Base-by-base conservation (phyloP, 2,113 vertebrate genomes). In the Australoheros scitulus region DNA sequence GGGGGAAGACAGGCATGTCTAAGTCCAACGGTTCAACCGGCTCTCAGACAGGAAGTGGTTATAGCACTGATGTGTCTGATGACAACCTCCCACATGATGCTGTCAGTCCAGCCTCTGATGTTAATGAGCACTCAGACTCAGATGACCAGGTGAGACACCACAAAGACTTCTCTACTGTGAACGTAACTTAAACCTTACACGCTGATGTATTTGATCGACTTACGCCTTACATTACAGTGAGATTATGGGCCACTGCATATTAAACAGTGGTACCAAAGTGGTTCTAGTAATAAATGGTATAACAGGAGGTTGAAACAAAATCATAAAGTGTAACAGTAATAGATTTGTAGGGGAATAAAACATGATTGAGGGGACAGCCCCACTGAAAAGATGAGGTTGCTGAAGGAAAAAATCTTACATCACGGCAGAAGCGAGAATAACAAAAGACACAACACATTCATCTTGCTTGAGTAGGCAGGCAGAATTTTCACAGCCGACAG, bases 11-110 rank as follows among this genome's bases (percentile, higher is more conserved):
- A 6, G 97, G 97, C 36, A 85, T 96, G 76, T 96, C 97, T 4
- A 98, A 97, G 70, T 97, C 96, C n/a, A 99, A 98, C 15, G 97
- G 97, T 75, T 99, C 98, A 13, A 97, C 97, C 2, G 97, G 98
- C 89, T 99, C 98, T 72, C 98, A 99, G 72, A 99, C 98, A 3
- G 98, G 98, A 59, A 99, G 98, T 58, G 98, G 98, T 65, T 99
- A 99, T 82, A 99, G 98, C 92, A 99, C 98, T 0, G 98, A 99
- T 68, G 96, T 97, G 52, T 99, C 98, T 57, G 98, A 99, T 1
- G 98, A 99, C 91, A 98, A 98, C 89, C 96, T 98, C 77, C 96
- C 97, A 0, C 96, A 96, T 79, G 98, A 98, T 14, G 88, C 95
- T 6, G 89, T 95, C 60, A 97, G 97, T 92, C 97, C 97, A 11